phyloP scores from a whole-genome alignment of 2,797 vertebrate genomes.

The Crax fasciolata region DNA sequence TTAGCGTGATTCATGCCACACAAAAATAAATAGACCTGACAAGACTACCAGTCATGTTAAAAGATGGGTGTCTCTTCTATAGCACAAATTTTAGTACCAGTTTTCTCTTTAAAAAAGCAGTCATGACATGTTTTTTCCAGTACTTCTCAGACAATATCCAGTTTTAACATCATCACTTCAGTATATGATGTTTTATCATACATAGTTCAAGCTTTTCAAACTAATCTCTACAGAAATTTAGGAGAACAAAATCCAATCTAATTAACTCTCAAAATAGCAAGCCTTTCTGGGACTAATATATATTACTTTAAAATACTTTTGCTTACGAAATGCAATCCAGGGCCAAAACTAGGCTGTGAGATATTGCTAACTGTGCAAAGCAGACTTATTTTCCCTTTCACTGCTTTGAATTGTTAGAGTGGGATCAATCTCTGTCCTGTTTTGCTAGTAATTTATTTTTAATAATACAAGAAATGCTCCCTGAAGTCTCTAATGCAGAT shows the following conservation, averaged over 20 bases:
- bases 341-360: neutral
- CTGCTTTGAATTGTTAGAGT: conserved; percentile 32
- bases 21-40: conserved; percentile 41
- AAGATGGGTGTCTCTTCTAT: conserved; percentile 30
- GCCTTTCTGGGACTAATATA: neutral
- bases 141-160: neutral
- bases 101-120: neutral
- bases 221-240: conserved; percentile 10
- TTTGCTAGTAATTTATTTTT: conserved; percentile 59
- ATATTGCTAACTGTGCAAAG: conserved; percentile 18
- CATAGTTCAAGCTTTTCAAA: neutral
- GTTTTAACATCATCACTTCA: conserved; percentile 37
- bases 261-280: conserved; percentile 11
- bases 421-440: conserved; percentile 5
- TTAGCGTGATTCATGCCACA: conserved; percentile 41
- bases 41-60: conserved; percentile 48
- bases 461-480: conserved; percentile 46
- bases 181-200: neutral
- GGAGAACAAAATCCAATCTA: neutral
- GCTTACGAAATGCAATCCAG: neutral
- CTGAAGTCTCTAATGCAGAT: conserved; percentile 44
- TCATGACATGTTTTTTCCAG: neutral
- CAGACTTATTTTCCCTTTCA: conserved; percentile 17
- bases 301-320: conserved; percentile 25
- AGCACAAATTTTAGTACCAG: neutral